These are phyloP conservation scores for Oreotrochilus melanogaster DNA, from an alignment of 2,113 vertebrate genomes.

Conservation along the genomic window DNA sequence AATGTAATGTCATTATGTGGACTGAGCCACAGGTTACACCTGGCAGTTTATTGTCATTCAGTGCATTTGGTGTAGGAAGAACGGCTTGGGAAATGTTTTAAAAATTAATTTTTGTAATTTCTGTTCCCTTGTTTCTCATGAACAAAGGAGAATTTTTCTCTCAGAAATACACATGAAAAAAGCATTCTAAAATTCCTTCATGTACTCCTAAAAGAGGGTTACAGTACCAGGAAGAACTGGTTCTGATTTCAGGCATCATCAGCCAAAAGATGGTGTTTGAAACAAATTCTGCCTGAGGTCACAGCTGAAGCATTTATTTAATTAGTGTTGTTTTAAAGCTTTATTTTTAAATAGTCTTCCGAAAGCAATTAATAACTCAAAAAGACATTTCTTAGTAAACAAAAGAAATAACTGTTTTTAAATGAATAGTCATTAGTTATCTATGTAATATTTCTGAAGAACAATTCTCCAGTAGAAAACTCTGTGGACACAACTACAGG, in stretches of 20 bases:
- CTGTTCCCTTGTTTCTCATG: not conserved
- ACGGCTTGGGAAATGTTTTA: not conserved
- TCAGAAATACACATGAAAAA: not conserved
- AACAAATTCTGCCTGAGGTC: not conserved
- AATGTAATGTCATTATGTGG: not conserved
- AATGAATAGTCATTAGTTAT: not conserved
- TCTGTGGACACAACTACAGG: not conserved
- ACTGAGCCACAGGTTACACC: not conserved
- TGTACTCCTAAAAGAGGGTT: not conserved
- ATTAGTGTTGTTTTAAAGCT: not conserved
- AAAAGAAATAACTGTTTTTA: not conserved
- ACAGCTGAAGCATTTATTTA: constrained; percentile 7
- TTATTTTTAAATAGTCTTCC: not conserved
- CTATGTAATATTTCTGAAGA: not conserved
- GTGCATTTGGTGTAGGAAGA: not conserved
- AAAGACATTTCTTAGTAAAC: constrained; percentile 1
- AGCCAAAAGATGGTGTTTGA: not conserved
- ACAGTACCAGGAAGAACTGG: not conserved
- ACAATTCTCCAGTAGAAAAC: not conserved
- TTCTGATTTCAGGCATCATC: not conserved
- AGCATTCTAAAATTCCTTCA: not conserved
- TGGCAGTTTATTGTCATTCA: not conserved
- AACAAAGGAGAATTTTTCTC: not conserved
- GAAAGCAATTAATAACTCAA: not conserved
- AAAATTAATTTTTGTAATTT: not conserved